phyloP scores from a whole-genome alignment of 64 coral and sea anemone genomes.

The Anthopleura sola region DNA sequence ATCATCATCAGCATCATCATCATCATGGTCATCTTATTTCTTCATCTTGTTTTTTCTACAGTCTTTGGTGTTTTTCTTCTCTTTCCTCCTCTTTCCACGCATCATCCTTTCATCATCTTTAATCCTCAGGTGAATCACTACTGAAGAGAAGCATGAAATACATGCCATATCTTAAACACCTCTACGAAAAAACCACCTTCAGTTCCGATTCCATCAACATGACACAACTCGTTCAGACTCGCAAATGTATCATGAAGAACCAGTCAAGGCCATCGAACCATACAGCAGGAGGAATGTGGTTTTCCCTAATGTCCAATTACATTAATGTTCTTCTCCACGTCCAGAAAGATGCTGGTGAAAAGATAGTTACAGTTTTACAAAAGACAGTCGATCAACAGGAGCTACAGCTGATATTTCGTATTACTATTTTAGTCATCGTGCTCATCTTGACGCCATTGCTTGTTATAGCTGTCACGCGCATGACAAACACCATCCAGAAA shows the following conservation, averaged over 20 bases:
- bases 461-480: conserved; percentile 26
- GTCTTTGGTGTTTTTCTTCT: too few species aligned
- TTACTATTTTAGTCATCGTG: conserved; percentile 13
- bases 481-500: conserved; percentile 51
- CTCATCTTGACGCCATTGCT: conserved; percentile 28
- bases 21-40: too few species aligned
- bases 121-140: background rate
- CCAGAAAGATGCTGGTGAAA: conserved; percentile 29
- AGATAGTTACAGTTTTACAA: conserved; percentile 16
- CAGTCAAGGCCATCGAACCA: background rate
- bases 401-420: background rate
- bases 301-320: conserved; percentile 49
- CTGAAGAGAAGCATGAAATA: conserved; percentile 14
- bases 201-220: conserved; percentile 2
- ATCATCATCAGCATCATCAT: too few species aligned
- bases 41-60: too few species aligned
- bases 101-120: background rate
- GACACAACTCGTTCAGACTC: conserved; percentile 16
- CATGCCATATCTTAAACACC: background rate
- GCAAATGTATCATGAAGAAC: conserved; percentile 51
- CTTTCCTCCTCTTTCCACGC: too few species aligned
- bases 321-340: conserved; percentile 56
- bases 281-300: conserved; percentile 37
- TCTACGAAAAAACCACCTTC: conserved; percentile 5
- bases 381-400: background rate